A percentile compares a stretch with the other conserved stretches of the same genome.
Conservation (phyloP, 2,888 invertebrate genomes). For the Coleophora flavipennella region DNA sequence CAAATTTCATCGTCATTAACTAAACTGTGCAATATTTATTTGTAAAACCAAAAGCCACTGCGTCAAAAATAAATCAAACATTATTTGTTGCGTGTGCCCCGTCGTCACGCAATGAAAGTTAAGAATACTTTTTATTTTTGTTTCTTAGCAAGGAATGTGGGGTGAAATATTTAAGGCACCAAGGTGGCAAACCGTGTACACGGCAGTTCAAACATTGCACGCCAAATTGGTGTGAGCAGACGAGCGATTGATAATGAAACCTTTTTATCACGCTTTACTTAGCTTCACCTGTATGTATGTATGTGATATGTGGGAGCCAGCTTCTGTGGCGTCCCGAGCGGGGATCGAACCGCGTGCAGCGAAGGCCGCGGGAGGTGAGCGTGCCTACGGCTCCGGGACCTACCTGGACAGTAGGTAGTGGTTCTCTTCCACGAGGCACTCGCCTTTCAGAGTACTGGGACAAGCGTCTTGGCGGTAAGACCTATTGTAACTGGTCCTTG, state of each 20-base stretch:
- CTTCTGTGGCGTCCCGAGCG: no score
- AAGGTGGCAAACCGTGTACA: constrained; percentile 20
- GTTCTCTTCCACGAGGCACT: no score
- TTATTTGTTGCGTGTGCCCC: constrained; percentile 42
- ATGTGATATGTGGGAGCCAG: no score
- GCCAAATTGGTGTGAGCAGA: constrained; percentile 18
- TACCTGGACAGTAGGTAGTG: no score
- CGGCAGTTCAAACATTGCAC: constrained; percentile 25
- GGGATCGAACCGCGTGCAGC: no score
- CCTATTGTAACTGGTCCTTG: no score
- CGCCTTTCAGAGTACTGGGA: no score
- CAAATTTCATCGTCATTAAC: constrained; percentile 38
- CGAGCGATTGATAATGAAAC: constrained; percentile 14
- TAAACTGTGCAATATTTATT: constrained; percentile 23
- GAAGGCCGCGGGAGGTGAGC: no score
- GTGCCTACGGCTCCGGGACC: no score
- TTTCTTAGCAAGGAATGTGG: constrained; percentile 24
- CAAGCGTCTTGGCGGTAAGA: no score
- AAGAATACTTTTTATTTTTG: constrained; percentile 23
- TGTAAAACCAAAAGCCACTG: constrained; percentile 30
- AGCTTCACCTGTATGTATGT: no score
- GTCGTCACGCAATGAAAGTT: constrained; percentile 50
- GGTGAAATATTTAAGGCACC: constrained; percentile 33
- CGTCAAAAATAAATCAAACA: constrained; percentile 42
- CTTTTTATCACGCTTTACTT: no score